Base-by-base conservation (phyloP, 2,113 vertebrate species). In the Semnornis frantzii region DNA sequence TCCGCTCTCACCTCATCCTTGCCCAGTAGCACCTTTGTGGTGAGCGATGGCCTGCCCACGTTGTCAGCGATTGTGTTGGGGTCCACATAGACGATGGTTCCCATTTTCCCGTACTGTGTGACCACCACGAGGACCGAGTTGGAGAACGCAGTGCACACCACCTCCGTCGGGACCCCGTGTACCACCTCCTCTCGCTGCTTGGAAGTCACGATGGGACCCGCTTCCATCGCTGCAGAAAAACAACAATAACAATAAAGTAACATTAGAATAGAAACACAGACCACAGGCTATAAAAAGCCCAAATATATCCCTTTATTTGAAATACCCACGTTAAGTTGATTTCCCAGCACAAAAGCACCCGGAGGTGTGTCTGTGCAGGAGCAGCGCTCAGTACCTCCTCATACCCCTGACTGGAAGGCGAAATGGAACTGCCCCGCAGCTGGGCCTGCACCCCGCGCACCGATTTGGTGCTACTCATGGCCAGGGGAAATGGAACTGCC, bases 51-150 rank as follows among this genome's bases (percentile, higher is more conserved):
- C 31, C 96, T 98, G 97, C 97, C 98, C 95, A 99, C 88, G 46
- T 98, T 98, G 87, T 97, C 95, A 8, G 98, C 93, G 63, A 97
- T 87, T 3, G 93, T 95, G 94, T 98, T 98, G 60, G 99, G 98
- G 25, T 98, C 98, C 96, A 99, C 77, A 8, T 98, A 98, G 85
- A 99, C 96, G 59, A 99, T 93, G 1, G 99, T 99, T 1, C 99
- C 99, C 84, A 99, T 98, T 97, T 99, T 99, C 28, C 99, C 98
- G 2, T 98, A 99, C 97, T 99, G 99, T 2, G 99, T 99, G 80
- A 99, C 98, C 16, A 99, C 98, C 63, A 99, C 97, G 28, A 99
- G 98, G 78, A 99, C 97, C 57, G 99, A 98, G 97, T 99, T 99
- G 93, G 98, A 98, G 95, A 99, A 99, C 14, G 98, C 98, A 0